phyloP scores from a whole-genome alignment of 37 sponge, comb jelly and placozoan species.

The Amphimedon queenslandica region DNA sequence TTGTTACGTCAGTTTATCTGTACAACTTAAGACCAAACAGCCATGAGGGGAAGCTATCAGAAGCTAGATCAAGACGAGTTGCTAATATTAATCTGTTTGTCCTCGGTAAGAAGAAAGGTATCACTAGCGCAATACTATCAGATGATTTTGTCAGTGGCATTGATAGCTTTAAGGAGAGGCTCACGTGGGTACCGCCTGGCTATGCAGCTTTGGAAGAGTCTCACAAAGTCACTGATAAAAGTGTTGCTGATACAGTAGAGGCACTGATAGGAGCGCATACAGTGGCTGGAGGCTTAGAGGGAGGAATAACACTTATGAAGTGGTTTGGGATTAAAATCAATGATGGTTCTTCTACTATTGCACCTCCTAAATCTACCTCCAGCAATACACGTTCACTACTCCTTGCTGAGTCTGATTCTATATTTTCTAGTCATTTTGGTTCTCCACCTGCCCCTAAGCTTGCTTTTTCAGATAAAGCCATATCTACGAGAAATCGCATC shows the following conservation, averaged over 20 bases:
- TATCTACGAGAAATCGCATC: background rate
- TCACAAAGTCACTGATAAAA: slow-evolving; percentile 83
- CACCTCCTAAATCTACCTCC: background rate
- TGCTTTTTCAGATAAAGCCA: background rate
- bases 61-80: slow-evolving; percentile 41
- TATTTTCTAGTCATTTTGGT: background rate
- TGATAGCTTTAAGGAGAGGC: slow-evolving; percentile 1
- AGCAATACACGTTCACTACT: background rate
- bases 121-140: slow-evolving; percentile 19
- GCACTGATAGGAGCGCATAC: slow-evolving; percentile 85
- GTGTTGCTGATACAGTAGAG: slow-evolving; percentile 91
- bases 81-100: slow-evolving; percentile 71
- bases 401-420: background rate
- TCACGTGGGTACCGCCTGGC: slow-evolving; percentile 41
- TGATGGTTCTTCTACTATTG: background rate
- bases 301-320: slow-evolving; percentile 58
- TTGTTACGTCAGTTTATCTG: slow-evolving; percentile 61
- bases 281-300: slow-evolving; percentile 72
- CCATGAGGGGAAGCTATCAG: slow-evolving; percentile 77
- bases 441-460: background rate
- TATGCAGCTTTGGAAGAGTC: background rate
- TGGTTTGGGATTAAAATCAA: slow-evolving; percentile 63
- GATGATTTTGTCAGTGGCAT: slow-evolving; percentile 5
- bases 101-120: slow-evolving; percentile 40
- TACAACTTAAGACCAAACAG: slow-evolving; percentile 39